Percentiles rank a stretch among this genome's conserved stretches.
phyloP scores from a whole-genome alignment of 2,888 invertebrate genomes.

The Cinara cedri region DNA sequence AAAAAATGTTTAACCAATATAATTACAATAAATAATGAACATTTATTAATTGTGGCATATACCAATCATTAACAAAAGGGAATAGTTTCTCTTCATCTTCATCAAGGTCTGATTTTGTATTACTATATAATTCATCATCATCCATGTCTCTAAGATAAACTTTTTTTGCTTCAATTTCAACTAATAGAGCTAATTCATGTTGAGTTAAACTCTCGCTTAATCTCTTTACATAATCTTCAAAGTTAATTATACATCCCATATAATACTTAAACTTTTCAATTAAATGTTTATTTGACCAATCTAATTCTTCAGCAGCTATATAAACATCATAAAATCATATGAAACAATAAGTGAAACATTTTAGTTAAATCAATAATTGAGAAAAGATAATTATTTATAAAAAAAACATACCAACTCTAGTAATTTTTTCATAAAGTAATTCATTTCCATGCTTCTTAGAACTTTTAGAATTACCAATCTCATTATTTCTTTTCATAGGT shows the following conservation, averaged over 20 bases:
- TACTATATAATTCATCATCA: not conserved
- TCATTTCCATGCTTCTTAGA: not conserved
- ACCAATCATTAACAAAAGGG: not conserved
- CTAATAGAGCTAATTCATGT: slow-evolving; percentile 7
- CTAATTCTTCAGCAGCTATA: slow-evolving; percentile 3
- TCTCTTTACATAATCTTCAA: not conserved
- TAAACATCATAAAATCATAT: not conserved
- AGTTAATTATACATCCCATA: not conserved
- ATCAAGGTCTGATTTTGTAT: not conserved
- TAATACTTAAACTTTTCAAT: slow-evolving; percentile 23
- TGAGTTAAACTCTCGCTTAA: not conserved
- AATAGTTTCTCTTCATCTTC: not conserved
- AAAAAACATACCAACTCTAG: slow-evolving; percentile 27
- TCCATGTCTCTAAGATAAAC: not conserved
- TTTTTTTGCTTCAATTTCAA: slow-evolving; percentile 24
- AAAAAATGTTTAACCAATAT: not conserved
- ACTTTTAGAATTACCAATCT: not conserved
- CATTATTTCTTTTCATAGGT: not conserved
- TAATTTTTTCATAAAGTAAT: not conserved
- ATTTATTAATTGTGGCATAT: not conserved
- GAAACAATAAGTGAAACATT: not conserved
- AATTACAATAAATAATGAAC: not conserved
- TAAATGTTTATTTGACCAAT: slow-evolving; percentile 25
- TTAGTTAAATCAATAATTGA: not conserved
- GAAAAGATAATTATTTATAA: too few species aligned